phyloP scores from a whole-genome alignment of 1,140 invertebrate species.

The Batillaria attramentaria region DNA sequence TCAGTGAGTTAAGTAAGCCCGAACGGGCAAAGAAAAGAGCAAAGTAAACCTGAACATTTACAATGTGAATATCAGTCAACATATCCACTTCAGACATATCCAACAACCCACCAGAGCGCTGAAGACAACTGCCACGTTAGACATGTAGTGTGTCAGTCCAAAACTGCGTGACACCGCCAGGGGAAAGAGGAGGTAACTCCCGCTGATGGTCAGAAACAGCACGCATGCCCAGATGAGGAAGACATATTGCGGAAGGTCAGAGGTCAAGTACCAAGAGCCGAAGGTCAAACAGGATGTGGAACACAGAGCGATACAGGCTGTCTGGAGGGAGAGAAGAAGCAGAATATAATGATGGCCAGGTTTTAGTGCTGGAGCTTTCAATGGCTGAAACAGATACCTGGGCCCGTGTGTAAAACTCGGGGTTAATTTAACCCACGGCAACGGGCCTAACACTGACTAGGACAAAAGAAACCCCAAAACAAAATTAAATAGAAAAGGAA shows the following conservation, averaged over 20 bases:
- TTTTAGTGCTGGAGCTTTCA: too few species aligned
- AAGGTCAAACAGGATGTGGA: neutral
- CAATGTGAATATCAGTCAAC: neutral
- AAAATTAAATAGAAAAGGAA: too few species aligned
- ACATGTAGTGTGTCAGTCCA: slow-evolving; percentile 1
- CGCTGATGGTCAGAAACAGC: neutral
- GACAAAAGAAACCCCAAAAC: too few species aligned
- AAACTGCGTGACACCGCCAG: neutral
- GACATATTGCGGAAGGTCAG: neutral
- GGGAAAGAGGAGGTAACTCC: slow-evolving; percentile 13
- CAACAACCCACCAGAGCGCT: neutral
- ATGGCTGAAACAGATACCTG: too few species aligned
- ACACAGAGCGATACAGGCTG: neutral
- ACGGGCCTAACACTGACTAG: too few species aligned
- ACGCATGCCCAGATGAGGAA: slow-evolving; percentile 7
- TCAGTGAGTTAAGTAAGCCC: neutral
- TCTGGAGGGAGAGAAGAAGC: too few species aligned
- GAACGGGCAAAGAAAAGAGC: neutral
- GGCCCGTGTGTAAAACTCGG: too few species aligned
- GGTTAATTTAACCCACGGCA: too few species aligned
- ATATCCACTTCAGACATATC: neutral
- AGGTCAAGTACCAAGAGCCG: slow-evolving; percentile 1
- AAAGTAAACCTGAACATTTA: neutral
- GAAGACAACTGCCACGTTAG: slow-evolving; percentile 6
- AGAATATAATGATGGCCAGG: too few species aligned